phyloP scores from a whole-genome alignment of 2,888 invertebrate species.

The Criorhina ranunculi region DNA sequence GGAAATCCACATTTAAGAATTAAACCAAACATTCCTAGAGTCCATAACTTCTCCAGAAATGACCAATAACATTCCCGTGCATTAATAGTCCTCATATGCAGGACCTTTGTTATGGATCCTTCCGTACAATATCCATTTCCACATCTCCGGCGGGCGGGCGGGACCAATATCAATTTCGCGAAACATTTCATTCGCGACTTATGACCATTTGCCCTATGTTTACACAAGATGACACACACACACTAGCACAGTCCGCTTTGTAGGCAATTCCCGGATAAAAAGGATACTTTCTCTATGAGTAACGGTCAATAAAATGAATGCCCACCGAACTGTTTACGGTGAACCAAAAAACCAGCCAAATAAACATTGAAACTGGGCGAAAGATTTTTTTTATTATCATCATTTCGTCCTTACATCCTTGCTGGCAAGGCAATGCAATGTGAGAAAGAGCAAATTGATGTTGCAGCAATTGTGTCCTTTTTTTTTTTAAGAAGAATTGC shows the following conservation, averaged over 20 bases:
- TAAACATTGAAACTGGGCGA: constrained; percentile 56
- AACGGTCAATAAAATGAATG: constrained; percentile 73
- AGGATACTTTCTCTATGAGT: constrained; percentile 57
- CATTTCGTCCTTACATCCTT: constrained; percentile 34
- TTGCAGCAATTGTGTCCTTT: constrained; percentile 47
- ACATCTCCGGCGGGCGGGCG: too few relatives aligned
- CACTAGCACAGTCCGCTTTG: background rate
- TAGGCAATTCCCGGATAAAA: constrained; percentile 36
- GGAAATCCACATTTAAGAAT: background rate
- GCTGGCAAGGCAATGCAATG: background rate
- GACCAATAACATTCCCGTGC: constrained; percentile 4
- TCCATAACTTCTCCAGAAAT: constrained; percentile 19
- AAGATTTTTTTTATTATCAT: constrained; percentile 56
- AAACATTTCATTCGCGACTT: constrained; percentile 65
- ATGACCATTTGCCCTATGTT: constrained; percentile 60
- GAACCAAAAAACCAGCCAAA: constrained; percentile 68
- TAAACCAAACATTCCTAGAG: constrained; percentile 6
- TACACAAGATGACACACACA: constrained; percentile 52
- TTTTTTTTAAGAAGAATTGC: constrained; percentile 67
- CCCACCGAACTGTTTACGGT: constrained; percentile 70
- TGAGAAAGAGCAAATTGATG: background rate
- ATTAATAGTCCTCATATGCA: background rate
- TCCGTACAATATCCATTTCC: background rate
- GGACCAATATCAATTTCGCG: constrained; percentile 51
- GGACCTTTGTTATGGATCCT: background rate